Conservation (phyloP, 1,140 invertebrate genomes). For the Solenopsis fugax region DNA sequence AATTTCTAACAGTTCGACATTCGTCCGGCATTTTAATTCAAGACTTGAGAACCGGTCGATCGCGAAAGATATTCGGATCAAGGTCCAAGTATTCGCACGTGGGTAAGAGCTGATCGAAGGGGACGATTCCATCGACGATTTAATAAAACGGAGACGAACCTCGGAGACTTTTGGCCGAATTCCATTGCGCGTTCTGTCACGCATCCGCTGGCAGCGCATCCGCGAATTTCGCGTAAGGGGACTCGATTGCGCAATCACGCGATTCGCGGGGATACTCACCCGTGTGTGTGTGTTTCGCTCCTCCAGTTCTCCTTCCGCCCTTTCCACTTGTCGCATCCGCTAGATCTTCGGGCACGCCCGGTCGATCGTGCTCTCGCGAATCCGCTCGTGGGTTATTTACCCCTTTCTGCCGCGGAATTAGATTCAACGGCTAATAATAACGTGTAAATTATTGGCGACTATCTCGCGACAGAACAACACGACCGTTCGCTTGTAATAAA, state of each 20-base stretch:
- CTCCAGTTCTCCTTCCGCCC: background rate
- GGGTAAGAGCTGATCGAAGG: background rate
- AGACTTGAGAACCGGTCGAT: background rate
- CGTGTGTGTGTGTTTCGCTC: background rate
- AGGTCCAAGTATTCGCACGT: background rate
- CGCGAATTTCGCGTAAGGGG: conserved; percentile 39
- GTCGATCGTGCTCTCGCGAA: background rate
- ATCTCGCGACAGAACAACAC: conserved; percentile 12
- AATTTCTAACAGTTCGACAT: background rate
- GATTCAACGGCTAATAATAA: conserved; percentile 45
- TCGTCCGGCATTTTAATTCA: background rate
- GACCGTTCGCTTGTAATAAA: conserved; percentile 25
- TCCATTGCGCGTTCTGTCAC: conserved; percentile 40
- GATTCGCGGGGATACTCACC: conserved; percentile 34
- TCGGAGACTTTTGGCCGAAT: conserved; percentile 57
- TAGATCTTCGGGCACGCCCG: background rate
- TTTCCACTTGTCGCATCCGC: background rate
- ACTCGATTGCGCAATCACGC: conserved; percentile 42
- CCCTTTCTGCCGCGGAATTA: conserved; percentile 1
- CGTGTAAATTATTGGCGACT: conserved; percentile 15
- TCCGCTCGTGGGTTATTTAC: conserved; percentile 40
- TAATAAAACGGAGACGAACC: conserved; percentile 48
- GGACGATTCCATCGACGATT: conserved; percentile 35
- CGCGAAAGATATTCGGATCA: background rate
- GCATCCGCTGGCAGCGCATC: conserved; percentile 37